Base-by-base conservation (phyloP, 1,140 invertebrate genomes). In the Drosophila bocqueti region DNA sequence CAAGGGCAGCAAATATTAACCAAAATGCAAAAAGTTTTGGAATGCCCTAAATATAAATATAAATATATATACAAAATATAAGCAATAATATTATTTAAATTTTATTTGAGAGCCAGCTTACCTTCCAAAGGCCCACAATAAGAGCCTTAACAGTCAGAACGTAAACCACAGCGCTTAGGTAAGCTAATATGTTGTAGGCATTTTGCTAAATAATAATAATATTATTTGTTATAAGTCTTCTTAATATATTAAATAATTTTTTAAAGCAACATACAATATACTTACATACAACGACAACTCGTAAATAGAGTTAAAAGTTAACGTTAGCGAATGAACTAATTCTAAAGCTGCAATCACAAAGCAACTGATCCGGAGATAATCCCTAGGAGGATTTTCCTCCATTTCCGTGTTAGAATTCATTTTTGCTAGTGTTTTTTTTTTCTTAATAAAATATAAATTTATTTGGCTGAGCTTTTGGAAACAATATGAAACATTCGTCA, bases 1-100 rank as follows among this genome's bases (percentile, higher is more conserved):
- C 82, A 54, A 81, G 11, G 2, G 40, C 3, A 18, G 78, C 45
- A 26, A 79, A 85, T 15, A 78, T 34, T 16, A 85, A 16, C 82
- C 82, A 85, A 50, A 42, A 62, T 8, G 50, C 2, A 2, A 81
- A 31, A n/a, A 79, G 36, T 3, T 3, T 13, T 7, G 50, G 16
- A 11, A 36, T 40, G 1, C 16, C 0, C 82, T 85, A 16, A 38
- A 38, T 3, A n/a, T 4, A 8, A 15, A 26, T 13, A 16, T 1
- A 10, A 29, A 29, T 8, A n/a, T 2, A 7, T 40, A n/a, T 10
- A 50, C 3, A 21, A n/a, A 29, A 64, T 9, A 16, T 4, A n/a
- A 3, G 3, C 10, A 21, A 15, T 26, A 15, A 46, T 24, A 7
- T 15, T 46, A 46, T 15, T 47, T 47, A 16, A 26, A 36, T 29